phyloP scores from a whole-genome alignment of 2,888 invertebrate genomes.

The Rotaria magnacalcarata region DNA sequence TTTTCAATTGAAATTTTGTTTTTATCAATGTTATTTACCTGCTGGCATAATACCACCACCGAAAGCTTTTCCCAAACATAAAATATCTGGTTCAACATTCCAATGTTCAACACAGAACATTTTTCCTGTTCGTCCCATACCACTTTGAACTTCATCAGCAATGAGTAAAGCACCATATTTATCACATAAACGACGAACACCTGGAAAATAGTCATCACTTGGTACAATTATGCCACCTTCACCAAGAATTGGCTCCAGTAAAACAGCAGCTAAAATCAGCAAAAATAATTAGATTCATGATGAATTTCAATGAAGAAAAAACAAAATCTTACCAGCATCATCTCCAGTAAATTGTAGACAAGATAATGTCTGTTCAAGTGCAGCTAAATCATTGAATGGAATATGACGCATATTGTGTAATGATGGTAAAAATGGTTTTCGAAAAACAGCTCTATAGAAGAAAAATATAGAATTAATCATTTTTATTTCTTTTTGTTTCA shows the following conservation, averaged over 20 bases:
- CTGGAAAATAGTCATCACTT: constrained; percentile 27
- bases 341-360: not conserved
- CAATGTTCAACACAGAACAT: constrained; percentile 36
- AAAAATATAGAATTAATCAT: not conserved
- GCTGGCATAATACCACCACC: constrained; percentile 5
- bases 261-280: constrained; percentile 10
- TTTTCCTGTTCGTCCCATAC: constrained; percentile 34
- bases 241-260: constrained; percentile 27
- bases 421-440: constrained; percentile 36
- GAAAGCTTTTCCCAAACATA: constrained; percentile 21
- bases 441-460: constrained; percentile 3
- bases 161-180: constrained; percentile 20
- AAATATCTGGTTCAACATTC: constrained; percentile 33
- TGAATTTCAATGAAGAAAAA: not conserved
- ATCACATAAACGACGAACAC: constrained; percentile 17
- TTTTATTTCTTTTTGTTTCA: not conserved
- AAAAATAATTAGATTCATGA: not conserved
- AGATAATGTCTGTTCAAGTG: not conserved
- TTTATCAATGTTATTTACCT: not conserved
- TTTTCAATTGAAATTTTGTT: not conserved
- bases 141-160: constrained; percentile 28
- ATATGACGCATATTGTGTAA: constrained; percentile 19
- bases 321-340: not conserved
- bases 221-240: constrained; percentile 33
- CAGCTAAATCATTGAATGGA: constrained; percentile 27